These are phyloP conservation scores for Sebastes dallii DNA, from an alignment of 2,797 vertebrate genomes.

Conservation along the genomic window DNA sequence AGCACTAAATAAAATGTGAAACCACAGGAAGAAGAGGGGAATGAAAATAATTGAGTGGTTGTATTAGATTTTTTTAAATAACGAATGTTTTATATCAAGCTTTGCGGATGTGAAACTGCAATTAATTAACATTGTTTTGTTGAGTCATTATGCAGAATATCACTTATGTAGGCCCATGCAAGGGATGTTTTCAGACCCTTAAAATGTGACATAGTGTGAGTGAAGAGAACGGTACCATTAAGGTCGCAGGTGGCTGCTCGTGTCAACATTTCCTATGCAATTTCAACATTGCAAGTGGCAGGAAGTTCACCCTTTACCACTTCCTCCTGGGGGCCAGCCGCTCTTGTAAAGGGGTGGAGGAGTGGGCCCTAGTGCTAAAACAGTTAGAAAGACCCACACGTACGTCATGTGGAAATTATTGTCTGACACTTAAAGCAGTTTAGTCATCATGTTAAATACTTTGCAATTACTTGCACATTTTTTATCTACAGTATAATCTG, in stretches of 20 bases:
- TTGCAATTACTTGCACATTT: neutral
- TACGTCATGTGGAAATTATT: neutral
- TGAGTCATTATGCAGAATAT: neutral
- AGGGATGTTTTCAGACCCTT: neutral
- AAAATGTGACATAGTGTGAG: neutral
- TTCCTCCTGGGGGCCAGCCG: slow-evolving; percentile 63
- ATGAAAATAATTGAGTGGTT: neutral
- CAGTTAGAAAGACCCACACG: neutral
- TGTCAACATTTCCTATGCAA: slow-evolving; percentile 63
- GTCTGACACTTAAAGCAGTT: neutral
- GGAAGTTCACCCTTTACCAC: slow-evolving; percentile 75
- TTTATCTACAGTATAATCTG: neutral
- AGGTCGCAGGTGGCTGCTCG: slow-evolving; percentile 25
- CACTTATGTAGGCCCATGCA: neutral
- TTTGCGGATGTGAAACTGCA: neutral
- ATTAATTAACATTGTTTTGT: neutral
- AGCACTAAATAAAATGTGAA: neutral
- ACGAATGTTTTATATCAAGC: neutral
- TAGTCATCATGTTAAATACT: neutral
- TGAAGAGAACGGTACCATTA: neutral
- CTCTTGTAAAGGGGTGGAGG: neutral
- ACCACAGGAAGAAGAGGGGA: neutral
- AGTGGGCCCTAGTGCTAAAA: neutral
- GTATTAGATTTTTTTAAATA: neutral
- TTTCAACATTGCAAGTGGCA: slow-evolving; percentile 66